Evolutionary conservation across 2,113 vertebrate genomes (phyloP).

Genomic region (Datnioides undecimradiatus): DNA sequence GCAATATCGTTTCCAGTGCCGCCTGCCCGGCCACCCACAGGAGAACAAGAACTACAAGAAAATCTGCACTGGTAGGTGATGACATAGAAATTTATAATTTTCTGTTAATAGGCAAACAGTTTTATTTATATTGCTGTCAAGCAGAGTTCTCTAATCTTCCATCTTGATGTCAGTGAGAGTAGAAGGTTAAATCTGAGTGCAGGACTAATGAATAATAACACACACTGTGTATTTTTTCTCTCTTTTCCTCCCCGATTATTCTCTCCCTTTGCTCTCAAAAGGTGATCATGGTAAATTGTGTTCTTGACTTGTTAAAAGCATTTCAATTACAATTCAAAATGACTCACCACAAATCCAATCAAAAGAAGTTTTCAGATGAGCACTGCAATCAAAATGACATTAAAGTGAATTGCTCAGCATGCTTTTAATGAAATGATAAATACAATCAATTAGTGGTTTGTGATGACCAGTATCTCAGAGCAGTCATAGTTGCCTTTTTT

Average conservation of each 20-base stretch:
- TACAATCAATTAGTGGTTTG: conserved; percentile 17
- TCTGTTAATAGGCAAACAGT: neutral
- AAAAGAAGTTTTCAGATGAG: conserved; percentile 6
- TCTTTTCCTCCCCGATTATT: conserved; percentile 55
- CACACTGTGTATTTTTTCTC: conserved; percentile 27
- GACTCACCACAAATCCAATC: conserved; percentile 20
- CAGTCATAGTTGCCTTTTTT: conserved; percentile 46
- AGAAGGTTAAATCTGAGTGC: conserved; percentile 11
- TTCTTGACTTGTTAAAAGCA: conserved; percentile 42
- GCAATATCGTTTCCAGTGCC: conserved; percentile 98
- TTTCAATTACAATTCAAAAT: conserved; percentile 18
- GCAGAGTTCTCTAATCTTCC: neutral
- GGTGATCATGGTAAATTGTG: conserved; percentile 79
- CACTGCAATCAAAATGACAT: conserved; percentile 1
- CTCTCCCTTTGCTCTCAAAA: conserved; percentile 67
- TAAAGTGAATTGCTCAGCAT: conserved; percentile 35
- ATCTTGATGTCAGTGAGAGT: neutral
- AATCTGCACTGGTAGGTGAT: conserved; percentile 91
- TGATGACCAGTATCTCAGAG: conserved; percentile 27
- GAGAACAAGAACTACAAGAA: conserved; percentile 95
- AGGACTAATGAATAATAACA: conserved; percentile 54
- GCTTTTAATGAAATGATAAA: conserved; percentile 41
- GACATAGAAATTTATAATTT: neutral
- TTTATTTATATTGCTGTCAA: neutral
- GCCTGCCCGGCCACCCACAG: conserved; percentile 89